phyloP scores from a whole-genome alignment of 2,113 vertebrate species.

The Aix galericulata region DNA sequence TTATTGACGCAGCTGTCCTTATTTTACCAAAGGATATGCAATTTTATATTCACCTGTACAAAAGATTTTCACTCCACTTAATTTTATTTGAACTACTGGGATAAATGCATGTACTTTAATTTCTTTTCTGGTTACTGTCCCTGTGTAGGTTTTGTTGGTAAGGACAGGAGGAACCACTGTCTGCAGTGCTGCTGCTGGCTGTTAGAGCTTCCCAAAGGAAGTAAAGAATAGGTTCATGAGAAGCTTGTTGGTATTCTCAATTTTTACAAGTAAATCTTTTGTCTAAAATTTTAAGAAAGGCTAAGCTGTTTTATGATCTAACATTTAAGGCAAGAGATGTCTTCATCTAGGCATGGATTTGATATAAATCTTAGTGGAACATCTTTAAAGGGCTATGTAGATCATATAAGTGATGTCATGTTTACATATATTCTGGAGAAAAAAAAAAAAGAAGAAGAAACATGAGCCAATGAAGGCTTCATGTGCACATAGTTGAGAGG shows the following conservation, averaged over 20 bases:
- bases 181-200: neutral
- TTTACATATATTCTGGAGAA: neutral
- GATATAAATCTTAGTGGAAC: neutral
- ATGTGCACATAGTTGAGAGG: neutral
- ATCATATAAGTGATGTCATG: neutral
- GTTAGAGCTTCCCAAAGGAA: neutral
- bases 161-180: neutral
- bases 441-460: neutral
- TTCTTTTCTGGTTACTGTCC: neutral
- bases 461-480: neutral
- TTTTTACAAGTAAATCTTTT: neutral
- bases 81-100: neutral
- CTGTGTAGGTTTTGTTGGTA: neutral
- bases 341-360: neutral
- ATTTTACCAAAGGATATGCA: neutral
- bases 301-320: neutral
- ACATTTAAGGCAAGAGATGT: neutral
- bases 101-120: neutral
- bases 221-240: neutral
- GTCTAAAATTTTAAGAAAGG: neutral
- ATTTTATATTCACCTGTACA: neutral
- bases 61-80: neutral
- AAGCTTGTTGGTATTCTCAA: neutral
- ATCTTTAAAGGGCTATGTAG: neutral
- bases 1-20: neutral